Evolutionary conservation across 2,888 invertebrate genomes (phyloP), one percentile per base, ranked within the genome.

Genomic region (Unio pictorum): DNA sequence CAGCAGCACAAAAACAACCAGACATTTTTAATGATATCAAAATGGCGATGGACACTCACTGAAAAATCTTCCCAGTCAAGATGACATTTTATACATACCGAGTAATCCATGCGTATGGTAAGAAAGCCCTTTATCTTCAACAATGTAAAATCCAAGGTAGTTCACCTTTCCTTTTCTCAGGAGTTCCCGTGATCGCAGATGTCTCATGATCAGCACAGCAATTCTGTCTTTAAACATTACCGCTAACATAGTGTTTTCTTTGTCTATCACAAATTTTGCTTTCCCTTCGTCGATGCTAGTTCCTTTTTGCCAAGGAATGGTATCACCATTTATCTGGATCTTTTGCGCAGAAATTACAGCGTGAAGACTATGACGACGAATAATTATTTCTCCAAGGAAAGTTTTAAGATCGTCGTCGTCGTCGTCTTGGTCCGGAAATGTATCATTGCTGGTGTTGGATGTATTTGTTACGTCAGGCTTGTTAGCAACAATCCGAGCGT

Each of bases 91-190:
- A 11, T 45, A 64, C 67, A 59, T 78, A 81, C 81, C 81, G 57
- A 82, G 65, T 23, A 82, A 66, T 11, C 81, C 81, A 71, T 80
- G 81, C 23, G 81, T 82, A 58, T 80, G 76, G 61, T 76, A 75
- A 1, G 81, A 82, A 54, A 82, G 70, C n/a, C 81, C 81, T 55
- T 71, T 75, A 45, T 75, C 75, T 15, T 82, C 77, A 6, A 79
- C 81, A 26, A 80, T 80, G 66, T 82, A 82, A 58, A 82, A 76
- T 0, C 81, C 81, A 0, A 82, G 79, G 59, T 79, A 82, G 62
- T 80, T 72, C 23, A 80, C 79, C 56, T 82, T 80, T 18, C 80
- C 81, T 7, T 69, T 71, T 55, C 66, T 67, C 54, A 77, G 61
- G n/a, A 72, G 72, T 34, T 74, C 66, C 55, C 71, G 69, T 8